Base-by-base conservation (phyloP, 2,888 invertebrate species). In the Aporophyla lueneburgensis region DNA sequence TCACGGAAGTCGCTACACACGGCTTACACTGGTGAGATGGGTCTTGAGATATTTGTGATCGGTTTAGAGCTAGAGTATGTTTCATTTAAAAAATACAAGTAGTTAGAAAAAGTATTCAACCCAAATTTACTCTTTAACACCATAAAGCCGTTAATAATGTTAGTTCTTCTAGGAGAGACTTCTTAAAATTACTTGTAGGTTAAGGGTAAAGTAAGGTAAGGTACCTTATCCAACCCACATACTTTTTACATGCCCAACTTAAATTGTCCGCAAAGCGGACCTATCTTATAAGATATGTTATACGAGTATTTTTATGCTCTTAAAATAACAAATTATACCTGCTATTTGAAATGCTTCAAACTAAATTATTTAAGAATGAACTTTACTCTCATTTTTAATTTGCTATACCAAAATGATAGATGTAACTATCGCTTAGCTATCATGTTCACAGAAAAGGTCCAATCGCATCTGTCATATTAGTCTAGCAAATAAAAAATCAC, bases 1-100 rank as follows among this genome's bases (percentile, higher is more conserved):
- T 93, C 87, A 90, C 89, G 81, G 88, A 91, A 86, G 89, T 89
- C 90, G 81, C 80, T 85, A 81, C 71, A 88, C 87, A 83, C 51
- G 62, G 69, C 46, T 10, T 10, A 40, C 59, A 54, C 27, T 93
- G 89, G 86, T 21, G 67, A 84, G 92, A 93, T 90, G 85, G 27
- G 49, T 85, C 86, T 78, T 70, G 53, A 74, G 83, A 85, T 81
- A 81, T 54, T 74, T 53, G 43, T 19, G 53, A 53, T 46, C 59
- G 14, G 14, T 61, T 80, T 12, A 76, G 14, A 10, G 40, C 7
- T 46, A 16, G 10, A 62, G 19, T 43, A 76, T 33, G 14, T 61
- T 51, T 27, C 10, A 40, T 27, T 33, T 2, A 43, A 46, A 51
- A 9, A 12, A 24, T 7, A 27, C 19, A 14, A 4, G 27, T 66